phyloP scores from a whole-genome alignment of 2,113 vertebrate genomes.

The Xenus cinereus region DNA sequence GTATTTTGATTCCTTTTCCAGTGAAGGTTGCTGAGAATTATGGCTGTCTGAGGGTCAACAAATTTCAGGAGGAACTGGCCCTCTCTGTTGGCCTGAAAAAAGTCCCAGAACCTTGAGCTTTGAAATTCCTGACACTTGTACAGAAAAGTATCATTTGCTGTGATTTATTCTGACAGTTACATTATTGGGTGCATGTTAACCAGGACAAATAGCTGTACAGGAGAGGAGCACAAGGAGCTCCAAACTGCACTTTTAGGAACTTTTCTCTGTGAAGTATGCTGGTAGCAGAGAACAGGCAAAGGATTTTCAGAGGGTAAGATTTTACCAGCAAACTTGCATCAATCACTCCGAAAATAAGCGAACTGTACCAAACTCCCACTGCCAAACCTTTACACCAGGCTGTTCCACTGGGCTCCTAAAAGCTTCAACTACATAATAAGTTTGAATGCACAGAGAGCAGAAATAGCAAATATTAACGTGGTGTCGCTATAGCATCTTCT shows the following conservation, averaged over 20 bases:
- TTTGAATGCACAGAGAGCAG: background rate
- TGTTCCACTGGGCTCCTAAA: background rate
- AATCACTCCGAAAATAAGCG: background rate
- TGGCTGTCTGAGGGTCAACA: slow-evolving; percentile 58
- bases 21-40: slow-evolving; percentile 42
- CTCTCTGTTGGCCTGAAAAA: background rate
- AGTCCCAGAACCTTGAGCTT: background rate
- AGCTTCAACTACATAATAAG: background rate
- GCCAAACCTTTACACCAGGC: background rate
- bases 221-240: background rate
- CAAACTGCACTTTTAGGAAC: slow-evolving; percentile 14
- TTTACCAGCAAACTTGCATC: background rate
- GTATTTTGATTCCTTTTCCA: slow-evolving; percentile 58
- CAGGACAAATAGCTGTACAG: slow-evolving; percentile 10
- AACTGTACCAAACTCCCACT: background rate
- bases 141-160: background rate
- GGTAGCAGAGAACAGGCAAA: background rate
- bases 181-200: slow-evolving; percentile 41
- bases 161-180: slow-evolving; percentile 54
- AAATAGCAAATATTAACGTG: background rate
- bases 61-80: slow-evolving; percentile 31
- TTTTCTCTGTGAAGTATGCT: background rate
- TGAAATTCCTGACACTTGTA: background rate
- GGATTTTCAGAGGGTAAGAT: background rate
- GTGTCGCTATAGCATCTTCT: background rate